phyloP scores from a whole-genome alignment of 2,888 invertebrate species.

The Xanthorhoe designata region DNA sequence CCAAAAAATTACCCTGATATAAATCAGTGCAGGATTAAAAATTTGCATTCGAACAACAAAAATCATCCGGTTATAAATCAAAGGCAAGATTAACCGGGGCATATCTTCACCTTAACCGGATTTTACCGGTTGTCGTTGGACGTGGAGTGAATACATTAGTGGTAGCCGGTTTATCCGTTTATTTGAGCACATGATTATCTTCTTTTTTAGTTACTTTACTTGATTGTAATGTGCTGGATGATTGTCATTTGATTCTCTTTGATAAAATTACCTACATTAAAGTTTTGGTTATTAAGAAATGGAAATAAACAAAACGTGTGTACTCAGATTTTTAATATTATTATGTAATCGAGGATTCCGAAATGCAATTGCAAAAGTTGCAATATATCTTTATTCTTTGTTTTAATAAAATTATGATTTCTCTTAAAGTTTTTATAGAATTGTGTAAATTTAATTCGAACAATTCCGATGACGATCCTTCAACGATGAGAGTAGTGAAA shows the following conservation, averaged over 20 bases:
- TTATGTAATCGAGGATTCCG: too few species aligned
- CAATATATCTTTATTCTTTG: too few species aligned
- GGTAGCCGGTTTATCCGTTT: conserved; percentile 62
- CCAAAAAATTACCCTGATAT: conserved; percentile 11
- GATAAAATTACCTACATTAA: background rate
- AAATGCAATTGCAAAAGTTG: too few species aligned
- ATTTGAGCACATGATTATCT: conserved; percentile 67
- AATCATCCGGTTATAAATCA: conserved; percentile 70
- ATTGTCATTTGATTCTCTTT: conserved; percentile 8
- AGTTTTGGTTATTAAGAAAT: too few species aligned
- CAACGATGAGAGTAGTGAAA: too few species aligned
- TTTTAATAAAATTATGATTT: too few species aligned
- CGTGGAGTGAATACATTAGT: conserved; percentile 79
- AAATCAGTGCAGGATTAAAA: conserved; percentile 27
- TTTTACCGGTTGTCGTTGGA: conserved; percentile 75
- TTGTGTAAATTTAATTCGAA: too few species aligned
- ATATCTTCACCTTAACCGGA: conserved; percentile 80
- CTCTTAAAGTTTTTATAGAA: too few species aligned
- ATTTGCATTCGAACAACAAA: conserved; percentile 47
- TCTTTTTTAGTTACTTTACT: conserved; percentile 54
- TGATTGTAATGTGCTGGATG: conserved; percentile 53
- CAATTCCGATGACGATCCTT: too few species aligned
- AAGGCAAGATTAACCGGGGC: conserved; percentile 76
- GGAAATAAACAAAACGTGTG: too few species aligned
- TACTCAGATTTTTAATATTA: too few species aligned